These are phyloP conservation scores for Huso huso DNA, from an alignment of 2,797 vertebrate species.

Conservation along the genomic window DNA sequence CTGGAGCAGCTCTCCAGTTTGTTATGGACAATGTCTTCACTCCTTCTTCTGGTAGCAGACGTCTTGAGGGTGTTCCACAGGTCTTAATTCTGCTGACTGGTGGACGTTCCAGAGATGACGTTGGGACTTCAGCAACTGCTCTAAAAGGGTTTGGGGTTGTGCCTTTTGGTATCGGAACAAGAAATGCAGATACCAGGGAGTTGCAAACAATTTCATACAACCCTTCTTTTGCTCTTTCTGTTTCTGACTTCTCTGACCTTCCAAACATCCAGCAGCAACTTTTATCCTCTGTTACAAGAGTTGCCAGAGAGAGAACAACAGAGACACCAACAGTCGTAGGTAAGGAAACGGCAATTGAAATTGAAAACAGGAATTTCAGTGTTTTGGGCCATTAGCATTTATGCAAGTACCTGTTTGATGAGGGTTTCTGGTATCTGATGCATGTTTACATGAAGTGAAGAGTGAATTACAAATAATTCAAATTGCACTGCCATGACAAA, in stretches of 20 bases:
- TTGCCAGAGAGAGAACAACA: constrained; percentile 32
- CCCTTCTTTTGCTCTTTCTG: constrained; percentile 66
- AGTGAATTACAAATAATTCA: too few relatives aligned
- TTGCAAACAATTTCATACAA: constrained; percentile 78
- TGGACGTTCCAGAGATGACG: constrained; percentile 76
- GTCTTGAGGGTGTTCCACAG: constrained; percentile 63
- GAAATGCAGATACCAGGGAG: constrained; percentile 75
- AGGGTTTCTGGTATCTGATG: not conserved
- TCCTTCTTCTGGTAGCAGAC: constrained; percentile 69
- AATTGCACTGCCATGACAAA: too few relatives aligned
- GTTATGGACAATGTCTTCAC: constrained; percentile 75
- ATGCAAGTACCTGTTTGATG: constrained; percentile 41
- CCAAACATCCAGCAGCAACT: constrained; percentile 56
- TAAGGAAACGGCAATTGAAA: constrained; percentile 36
- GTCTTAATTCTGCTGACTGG: constrained; percentile 81
- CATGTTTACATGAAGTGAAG: too few relatives aligned
- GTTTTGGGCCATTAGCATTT: constrained; percentile 43
- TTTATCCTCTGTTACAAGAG: constrained; percentile 48
- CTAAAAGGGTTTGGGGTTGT: constrained; percentile 68
- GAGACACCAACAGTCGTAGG: constrained; percentile 42
- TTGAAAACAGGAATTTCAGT: too few relatives aligned
- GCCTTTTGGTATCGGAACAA: constrained; percentile 74
- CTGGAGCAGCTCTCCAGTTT: constrained; percentile 77
- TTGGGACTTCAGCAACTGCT: constrained; percentile 64
- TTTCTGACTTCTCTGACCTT: constrained; percentile 65